Percentiles rank a stretch among this genome's conserved stretches.
These are phyloP conservation scores for Arctia plantaginis DNA, from an alignment of 2,888 invertebrate genomes.

Conservation along the genomic window DNA sequence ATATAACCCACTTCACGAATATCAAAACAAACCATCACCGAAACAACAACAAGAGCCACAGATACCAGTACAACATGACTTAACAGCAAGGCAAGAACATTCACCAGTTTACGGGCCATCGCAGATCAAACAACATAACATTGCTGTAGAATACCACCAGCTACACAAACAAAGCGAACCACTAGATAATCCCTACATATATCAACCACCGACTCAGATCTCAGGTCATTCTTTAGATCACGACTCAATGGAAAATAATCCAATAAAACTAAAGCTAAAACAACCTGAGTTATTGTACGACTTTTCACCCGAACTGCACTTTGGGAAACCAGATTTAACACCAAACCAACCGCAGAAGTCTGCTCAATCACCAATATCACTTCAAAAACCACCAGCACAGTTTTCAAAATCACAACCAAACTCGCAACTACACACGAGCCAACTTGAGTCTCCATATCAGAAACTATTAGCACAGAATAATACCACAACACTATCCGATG, in stretches of 20 bases:
- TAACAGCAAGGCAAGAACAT: neutral
- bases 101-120: neutral
- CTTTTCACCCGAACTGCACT: neutral
- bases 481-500: neutral
- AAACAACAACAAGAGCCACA: neutral
- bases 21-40: neutral
- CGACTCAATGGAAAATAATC: neutral
- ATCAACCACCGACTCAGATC: neutral
- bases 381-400: neutral
- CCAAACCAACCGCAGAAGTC: neutral
- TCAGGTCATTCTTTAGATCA: neutral
- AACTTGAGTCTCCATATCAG: neutral
- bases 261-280: neutral
- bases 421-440: neutral
- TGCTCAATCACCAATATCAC: neutral
- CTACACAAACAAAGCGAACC: neutral
- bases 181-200: too few relatives aligned
- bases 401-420: neutral
- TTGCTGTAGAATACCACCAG: neutral
- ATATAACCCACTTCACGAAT: neutral
- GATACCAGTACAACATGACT: neutral
- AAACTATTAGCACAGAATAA: neutral
- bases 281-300: neutral
- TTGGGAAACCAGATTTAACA: neutral
- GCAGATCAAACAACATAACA: neutral